Evolutionary conservation across 2,888 invertebrate species (phyloP).

Genomic region (Salpingus planirostris): DNA sequence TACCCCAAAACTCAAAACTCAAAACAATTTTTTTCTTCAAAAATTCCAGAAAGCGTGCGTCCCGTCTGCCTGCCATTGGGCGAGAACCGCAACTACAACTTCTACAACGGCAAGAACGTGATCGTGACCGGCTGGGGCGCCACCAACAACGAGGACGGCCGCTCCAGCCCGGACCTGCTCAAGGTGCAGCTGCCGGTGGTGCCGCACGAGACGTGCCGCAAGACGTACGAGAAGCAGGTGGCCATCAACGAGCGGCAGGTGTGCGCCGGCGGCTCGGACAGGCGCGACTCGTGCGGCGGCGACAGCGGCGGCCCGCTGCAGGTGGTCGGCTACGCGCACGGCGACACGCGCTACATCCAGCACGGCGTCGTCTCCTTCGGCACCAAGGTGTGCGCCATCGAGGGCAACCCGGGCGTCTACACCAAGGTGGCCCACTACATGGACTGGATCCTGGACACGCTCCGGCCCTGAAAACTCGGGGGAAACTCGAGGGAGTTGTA

Average conservation of each 20-base stretch:
- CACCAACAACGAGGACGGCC: conserved; percentile 52
- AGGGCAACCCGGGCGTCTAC: conserved; percentile 63
- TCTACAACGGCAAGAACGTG: conserved; percentile 44
- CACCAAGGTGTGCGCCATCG: conserved; percentile 37
- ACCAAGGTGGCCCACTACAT: conserved; percentile 54
- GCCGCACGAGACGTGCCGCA: conserved; percentile 30
- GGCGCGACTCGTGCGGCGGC: conserved; percentile 55
- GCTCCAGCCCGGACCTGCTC: conserved; percentile 33
- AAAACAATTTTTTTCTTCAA: too few relatives aligned
- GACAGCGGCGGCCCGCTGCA: conserved; percentile 62
- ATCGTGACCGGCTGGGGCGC: conserved; percentile 70
- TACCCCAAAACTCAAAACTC: too few relatives aligned
- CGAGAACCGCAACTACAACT: conserved; percentile 29
- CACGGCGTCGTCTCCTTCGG: conserved; percentile 49
- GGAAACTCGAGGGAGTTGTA: too few relatives aligned
- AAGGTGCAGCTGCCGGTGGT: conserved; percentile 41
- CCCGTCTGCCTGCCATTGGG: conserved; percentile 44
- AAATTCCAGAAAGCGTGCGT: conserved; percentile 36
- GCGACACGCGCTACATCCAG: conserved; percentile 46
- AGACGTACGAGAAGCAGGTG: conserved; percentile 23
- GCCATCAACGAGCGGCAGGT: conserved; percentile 40
- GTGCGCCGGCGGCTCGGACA: conserved; percentile 55
- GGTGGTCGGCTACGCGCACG: conserved; percentile 34
- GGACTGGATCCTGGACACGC: conserved; percentile 55
- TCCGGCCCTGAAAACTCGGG: conserved; percentile 34